Evolutionary conservation across 2,888 invertebrate species (phyloP).

Genomic region (Drosophila lutescens): DNA sequence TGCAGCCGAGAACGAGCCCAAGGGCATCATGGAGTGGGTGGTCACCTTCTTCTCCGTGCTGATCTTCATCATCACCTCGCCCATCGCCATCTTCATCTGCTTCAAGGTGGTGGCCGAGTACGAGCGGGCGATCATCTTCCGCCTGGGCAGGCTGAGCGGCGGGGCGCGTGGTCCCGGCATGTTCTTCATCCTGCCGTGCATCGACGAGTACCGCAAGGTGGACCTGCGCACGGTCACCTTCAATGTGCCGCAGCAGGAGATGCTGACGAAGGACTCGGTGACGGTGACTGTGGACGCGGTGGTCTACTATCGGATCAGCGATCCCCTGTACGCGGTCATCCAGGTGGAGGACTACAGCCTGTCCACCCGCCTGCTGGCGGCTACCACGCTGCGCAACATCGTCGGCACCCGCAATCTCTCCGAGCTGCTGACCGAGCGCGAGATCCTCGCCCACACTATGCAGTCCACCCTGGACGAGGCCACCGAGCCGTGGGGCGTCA

Average conservation of each 20-base stretch:
- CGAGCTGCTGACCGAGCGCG: slow-evolving; percentile 95
- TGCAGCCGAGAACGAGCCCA: slow-evolving; percentile 86
- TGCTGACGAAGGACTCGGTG: slow-evolving; percentile 96
- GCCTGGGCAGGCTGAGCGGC: slow-evolving; percentile 89
- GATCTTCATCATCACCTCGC: slow-evolving; percentile 90
- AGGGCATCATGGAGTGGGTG: slow-evolving; percentile 90
- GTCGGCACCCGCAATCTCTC: slow-evolving; percentile 96
- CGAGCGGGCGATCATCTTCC: slow-evolving; percentile 94
- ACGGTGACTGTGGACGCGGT: slow-evolving; percentile 97
- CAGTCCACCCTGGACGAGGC: slow-evolving; percentile 90
- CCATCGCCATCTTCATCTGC: slow-evolving; percentile 93
- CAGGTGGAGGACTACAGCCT: slow-evolving; percentile 91
- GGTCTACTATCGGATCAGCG: slow-evolving; percentile 92
- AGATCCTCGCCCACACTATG: slow-evolving; percentile 96
- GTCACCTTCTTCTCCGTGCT: slow-evolving; percentile 90
- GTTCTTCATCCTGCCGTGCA: slow-evolving; percentile 97
- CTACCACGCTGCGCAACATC: slow-evolving; percentile 94
- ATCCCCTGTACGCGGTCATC: slow-evolving; percentile 91
- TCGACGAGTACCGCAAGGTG: slow-evolving; percentile 96
- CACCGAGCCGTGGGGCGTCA: slow-evolving; percentile 94
- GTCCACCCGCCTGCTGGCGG: slow-evolving; percentile 92
- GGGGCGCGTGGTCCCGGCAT: slow-evolving; percentile 90
- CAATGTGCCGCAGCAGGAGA: slow-evolving; percentile 98
- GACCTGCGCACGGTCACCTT: slow-evolving; percentile 97
- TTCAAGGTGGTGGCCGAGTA: slow-evolving; percentile 95